phyloP scores from a whole-genome alignment of 2,888 invertebrate genomes.

The Coelopa pilipes region DNA sequence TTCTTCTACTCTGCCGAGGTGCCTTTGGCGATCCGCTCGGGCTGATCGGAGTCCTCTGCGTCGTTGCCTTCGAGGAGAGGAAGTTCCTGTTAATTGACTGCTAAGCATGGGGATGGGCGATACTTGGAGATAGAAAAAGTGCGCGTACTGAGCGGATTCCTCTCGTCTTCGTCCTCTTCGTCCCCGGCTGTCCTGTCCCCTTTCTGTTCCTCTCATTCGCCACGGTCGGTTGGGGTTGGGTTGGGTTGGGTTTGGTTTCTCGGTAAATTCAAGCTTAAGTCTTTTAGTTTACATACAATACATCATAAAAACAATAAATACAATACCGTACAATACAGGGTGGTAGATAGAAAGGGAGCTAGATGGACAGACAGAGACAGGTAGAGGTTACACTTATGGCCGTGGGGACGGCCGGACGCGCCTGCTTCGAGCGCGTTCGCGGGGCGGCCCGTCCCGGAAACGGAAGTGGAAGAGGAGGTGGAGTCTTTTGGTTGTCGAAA shows the following conservation, averaged over 20 bases:
- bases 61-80: conserved; percentile 16
- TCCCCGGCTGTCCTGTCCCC: no score
- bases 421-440: no score
- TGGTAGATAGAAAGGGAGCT: conserved; percentile 20
- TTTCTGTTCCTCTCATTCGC: not conserved
- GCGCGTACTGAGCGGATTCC: no score
- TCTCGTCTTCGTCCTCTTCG: no score
- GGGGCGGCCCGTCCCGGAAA: no score
- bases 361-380: not conserved
- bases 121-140: conserved; percentile 7
- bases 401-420: no score
- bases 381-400: no score
- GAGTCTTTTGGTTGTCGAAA: no score
- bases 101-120: conserved; percentile 19
- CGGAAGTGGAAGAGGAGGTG: no score
- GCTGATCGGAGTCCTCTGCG: not conserved
- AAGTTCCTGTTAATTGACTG: conserved; percentile 26
- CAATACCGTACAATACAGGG: conserved; percentile 4
- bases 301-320: conserved; percentile 23
- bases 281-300: conserved; percentile 45
- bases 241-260: conserved; percentile 2
- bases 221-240: conserved; percentile 17
- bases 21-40: no score
- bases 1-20: not conserved
- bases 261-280: conserved; percentile 48